Conservation (phyloP, 1,140 invertebrate genomes). For the Nephotettix cincticeps region DNA sequence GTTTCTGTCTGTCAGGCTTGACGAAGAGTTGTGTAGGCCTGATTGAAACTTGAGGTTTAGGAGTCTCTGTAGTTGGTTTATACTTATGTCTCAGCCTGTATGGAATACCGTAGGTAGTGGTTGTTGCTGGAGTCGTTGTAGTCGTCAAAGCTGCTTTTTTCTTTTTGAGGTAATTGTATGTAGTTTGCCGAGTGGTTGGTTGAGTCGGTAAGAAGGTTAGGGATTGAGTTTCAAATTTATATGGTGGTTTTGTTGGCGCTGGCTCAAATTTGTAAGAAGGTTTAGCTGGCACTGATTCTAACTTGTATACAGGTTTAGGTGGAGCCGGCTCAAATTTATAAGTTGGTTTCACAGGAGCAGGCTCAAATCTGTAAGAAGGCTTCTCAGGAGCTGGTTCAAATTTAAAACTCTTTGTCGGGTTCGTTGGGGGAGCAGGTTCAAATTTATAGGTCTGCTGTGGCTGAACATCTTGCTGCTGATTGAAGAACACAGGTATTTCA, state of each 20-base stretch:
- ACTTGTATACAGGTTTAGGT: background rate
- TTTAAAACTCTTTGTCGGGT: background rate
- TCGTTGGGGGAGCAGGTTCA: background rate
- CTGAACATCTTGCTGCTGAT: conserved; percentile 36
- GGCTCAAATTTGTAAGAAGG: background rate
- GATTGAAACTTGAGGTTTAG: conserved; percentile 18
- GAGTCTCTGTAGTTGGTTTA: conserved; percentile 27
- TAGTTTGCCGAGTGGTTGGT: conserved; percentile 18
- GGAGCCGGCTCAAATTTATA: conserved; percentile 14
- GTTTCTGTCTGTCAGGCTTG: conserved; percentile 35
- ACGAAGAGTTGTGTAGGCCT: conserved; percentile 20
- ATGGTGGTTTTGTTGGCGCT: conserved; percentile 6
- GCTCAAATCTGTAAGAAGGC: conserved; percentile 8
- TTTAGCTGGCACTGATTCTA: background rate
- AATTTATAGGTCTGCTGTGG: conserved; percentile 27
- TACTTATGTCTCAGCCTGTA: conserved; percentile 28
- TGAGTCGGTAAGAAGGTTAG: conserved; percentile 16
- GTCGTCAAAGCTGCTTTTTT: conserved; percentile 1
- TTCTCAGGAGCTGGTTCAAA: conserved; percentile 8
- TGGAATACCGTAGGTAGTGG: conserved; percentile 31
- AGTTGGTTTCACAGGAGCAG: background rate
- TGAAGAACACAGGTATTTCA: conserved; percentile 45
- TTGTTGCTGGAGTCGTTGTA: conserved; percentile 46
- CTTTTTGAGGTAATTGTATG: conserved; percentile 21
- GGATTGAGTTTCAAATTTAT: background rate